Percentiles rank a stretch among this genome's conserved stretches.
phyloP scores from a whole-genome alignment of 2,797 vertebrate species.

The Microctenopoma stevenorrisi region DNA sequence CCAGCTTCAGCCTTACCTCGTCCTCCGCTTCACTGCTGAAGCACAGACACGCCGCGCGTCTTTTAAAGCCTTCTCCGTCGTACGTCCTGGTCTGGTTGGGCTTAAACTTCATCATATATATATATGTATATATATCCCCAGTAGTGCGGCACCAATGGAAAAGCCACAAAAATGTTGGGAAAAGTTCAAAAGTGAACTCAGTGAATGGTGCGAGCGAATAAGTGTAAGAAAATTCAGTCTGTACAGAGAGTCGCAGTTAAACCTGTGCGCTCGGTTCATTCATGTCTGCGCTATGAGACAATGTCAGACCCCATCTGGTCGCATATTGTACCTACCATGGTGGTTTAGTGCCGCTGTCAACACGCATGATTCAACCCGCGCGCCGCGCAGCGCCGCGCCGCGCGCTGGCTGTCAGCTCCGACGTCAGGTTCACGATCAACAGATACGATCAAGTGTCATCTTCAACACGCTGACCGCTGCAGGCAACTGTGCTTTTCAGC shows the following conservation, averaged over 20 bases:
- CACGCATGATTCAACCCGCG: conserved; percentile 52
- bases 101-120: conserved; percentile 98
- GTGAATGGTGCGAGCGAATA: background rate
- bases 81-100: conserved; percentile 97
- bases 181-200: conserved; percentile 1
- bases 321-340: conserved; percentile 30
- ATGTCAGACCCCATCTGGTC: conserved; percentile 19
- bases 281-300: conserved; percentile 29
- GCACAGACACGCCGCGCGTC: conserved; percentile 93
- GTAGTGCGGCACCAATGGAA: background rate
- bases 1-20: conserved; percentile 85
- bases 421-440: conserved; percentile 17
- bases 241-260: conserved; percentile 24
- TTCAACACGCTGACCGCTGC: background rate
- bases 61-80: conserved; percentile 95
- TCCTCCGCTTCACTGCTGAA: conserved; percentile 92
- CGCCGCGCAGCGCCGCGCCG: conserved; percentile 42
- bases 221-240: background rate
- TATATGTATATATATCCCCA: conserved; percentile 83
- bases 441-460: background rate
- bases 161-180: background rate
- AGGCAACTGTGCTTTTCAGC: background rate
- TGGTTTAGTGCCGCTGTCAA: conserved; percentile 49
- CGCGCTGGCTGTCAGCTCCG: conserved; percentile 21
- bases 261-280: conserved; percentile 14